Conservation (phyloP, 2,888 invertebrate species). For the Melieria crassipennis region DNA sequence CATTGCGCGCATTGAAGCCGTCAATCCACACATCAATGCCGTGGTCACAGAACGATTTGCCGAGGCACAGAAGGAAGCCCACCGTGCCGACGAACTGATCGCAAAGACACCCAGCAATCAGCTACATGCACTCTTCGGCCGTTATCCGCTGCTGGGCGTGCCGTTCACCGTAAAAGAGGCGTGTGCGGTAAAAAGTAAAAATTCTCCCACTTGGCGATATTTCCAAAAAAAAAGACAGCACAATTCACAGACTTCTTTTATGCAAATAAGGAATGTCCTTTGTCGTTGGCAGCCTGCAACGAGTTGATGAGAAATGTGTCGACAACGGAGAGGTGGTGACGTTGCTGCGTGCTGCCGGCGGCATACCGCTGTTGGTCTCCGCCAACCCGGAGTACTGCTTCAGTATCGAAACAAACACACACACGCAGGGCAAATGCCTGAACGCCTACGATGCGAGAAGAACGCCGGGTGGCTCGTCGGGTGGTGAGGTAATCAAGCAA, state of each 20-base stretch:
- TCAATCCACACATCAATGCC: constrained; percentile 76
- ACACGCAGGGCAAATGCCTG: constrained; percentile 78
- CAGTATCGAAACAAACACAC: constrained; percentile 86
- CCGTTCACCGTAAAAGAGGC: constrained; percentile 86
- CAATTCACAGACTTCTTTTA: neutral
- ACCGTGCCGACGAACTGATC: constrained; percentile 68
- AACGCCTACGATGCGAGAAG: constrained; percentile 84
- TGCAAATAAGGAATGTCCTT: constrained; percentile 70
- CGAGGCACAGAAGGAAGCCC: constrained; percentile 74
- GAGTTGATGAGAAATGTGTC: constrained; percentile 67
- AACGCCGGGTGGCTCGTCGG: constrained; percentile 88
- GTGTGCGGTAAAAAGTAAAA: constrained; percentile 75
- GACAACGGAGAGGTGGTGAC: constrained; percentile 76
- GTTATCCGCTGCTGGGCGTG: constrained; percentile 79
- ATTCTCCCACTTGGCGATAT: neutral
- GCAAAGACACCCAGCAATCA: constrained; percentile 42
- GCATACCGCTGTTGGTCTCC: constrained; percentile 82
- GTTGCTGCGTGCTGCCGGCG: constrained; percentile 75
- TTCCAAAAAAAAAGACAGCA: neutral
- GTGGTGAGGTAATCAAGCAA: constrained; percentile 76
- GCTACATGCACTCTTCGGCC: constrained; percentile 50
- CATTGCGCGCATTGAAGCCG: constrained; percentile 72
- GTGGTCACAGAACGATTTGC: constrained; percentile 74
- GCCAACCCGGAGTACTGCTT: constrained; percentile 90
- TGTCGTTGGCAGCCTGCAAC: constrained; percentile 73